Evolutionary conservation across 2,797 vertebrate species (phyloP).

Genomic region (Lagocephalus sceleratus): DNA sequence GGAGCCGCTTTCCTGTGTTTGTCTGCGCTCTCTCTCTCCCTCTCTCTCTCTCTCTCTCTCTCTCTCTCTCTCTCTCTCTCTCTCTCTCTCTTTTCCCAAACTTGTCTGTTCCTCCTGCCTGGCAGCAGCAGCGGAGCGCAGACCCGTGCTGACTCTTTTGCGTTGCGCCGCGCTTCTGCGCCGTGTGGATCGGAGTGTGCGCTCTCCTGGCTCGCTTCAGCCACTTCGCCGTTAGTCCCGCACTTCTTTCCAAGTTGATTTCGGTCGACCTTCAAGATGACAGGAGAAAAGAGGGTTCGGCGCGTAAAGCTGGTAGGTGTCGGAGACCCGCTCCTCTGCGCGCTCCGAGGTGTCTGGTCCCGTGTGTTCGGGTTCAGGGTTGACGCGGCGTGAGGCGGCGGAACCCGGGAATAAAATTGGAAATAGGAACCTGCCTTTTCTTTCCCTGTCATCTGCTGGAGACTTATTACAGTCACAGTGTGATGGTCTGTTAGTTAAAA

Average conservation of each 20-base stretch:
- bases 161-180: slow-evolving; percentile 14
- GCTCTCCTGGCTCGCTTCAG: slow-evolving; percentile 8
- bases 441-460: neutral
- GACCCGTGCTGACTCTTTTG: slow-evolving; percentile 23
- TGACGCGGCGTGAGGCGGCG: neutral
- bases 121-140: slow-evolving; percentile 23
- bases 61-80: slow-evolving; percentile 48
- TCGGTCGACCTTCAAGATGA: slow-evolving; percentile 76
- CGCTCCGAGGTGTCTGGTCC: slow-evolving; percentile 36
- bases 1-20: slow-evolving; percentile 87
- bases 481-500: too few species aligned
- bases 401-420: slow-evolving; percentile 17
- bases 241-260: slow-evolving; percentile 47
- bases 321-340: slow-evolving; percentile 43
- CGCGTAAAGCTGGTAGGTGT: slow-evolving; percentile 81
- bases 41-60: slow-evolving; percentile 52
- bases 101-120: slow-evolving; percentile 13
- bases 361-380: slow-evolving; percentile 7
- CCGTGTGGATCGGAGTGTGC: slow-evolving; percentile 27
- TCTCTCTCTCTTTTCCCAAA: slow-evolving; percentile 26
- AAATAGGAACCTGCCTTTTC: slow-evolving; percentile 14
- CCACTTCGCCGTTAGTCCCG: slow-evolving; percentile 1
- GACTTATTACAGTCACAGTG: neutral
- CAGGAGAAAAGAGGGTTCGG: slow-evolving; percentile 70
- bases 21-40: slow-evolving; percentile 65